These are phyloP conservation scores for Peromyscus californicus DNA, from an alignment of 2,113 vertebrate genomes.

Conservation along the genomic window DNA sequence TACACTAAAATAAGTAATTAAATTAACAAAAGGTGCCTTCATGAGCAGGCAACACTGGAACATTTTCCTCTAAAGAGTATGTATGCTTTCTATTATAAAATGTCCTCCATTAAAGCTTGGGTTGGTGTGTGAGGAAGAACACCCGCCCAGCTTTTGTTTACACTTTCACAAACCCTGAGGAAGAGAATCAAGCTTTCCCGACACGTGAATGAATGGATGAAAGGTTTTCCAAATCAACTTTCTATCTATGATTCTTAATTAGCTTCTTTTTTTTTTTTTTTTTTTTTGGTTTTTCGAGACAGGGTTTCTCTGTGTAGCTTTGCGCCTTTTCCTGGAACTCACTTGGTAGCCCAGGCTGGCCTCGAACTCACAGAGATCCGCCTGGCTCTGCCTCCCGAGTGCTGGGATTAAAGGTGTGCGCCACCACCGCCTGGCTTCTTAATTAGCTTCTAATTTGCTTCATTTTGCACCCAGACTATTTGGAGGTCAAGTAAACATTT, in stretches of 20 bases:
- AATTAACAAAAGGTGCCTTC: background rate
- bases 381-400: too few species aligned
- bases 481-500: constrained; percentile 10
- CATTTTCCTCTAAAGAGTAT: background rate
- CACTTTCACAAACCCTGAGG: constrained; percentile 15
- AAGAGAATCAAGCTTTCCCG: constrained; percentile 12
- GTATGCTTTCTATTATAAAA: background rate
- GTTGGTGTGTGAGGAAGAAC: background rate
- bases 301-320: too few species aligned
- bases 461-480: constrained; percentile 30
- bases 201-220: background rate
- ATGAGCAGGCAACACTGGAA: background rate
- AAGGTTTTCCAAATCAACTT: constrained; percentile 34
- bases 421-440: too few species aligned
- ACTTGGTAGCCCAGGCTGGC: too few species aligned
- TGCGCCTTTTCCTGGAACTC: too few species aligned
- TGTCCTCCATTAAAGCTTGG: background rate
- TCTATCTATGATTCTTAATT: constrained; percentile 23
- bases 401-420: too few species aligned
- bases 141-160: background rate
- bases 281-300: too few species aligned
- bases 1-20: constrained; percentile 21
- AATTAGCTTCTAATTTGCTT: constrained; percentile 55
- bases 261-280: too few species aligned
- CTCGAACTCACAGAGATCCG: too few species aligned